Percentiles rank a stretch among this genome's conserved stretches.
These are phyloP conservation scores for Periophthalmus magnuspinnatus DNA, from an alignment of 2,797 vertebrate species.

Conservation along the genomic window DNA sequence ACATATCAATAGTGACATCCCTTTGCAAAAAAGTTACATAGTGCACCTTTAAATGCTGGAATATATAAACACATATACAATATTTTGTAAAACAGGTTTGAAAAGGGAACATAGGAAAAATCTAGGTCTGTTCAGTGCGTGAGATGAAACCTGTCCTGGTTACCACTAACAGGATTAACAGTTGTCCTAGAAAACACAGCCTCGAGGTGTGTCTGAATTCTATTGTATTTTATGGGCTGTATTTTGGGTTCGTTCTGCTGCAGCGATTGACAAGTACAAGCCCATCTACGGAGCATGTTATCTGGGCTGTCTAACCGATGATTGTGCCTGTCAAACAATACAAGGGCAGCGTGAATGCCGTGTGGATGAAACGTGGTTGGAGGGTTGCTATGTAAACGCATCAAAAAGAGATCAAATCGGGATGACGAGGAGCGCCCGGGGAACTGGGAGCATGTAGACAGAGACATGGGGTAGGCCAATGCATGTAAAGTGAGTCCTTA, in stretches of 20 bases:
- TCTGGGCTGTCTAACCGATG: constrained; percentile 37
- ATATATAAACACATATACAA: neutral
- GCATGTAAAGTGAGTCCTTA: constrained; percentile 6
- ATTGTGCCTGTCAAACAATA: constrained; percentile 35
- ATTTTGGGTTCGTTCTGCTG: neutral
- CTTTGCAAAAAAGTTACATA: too few relatives aligned
- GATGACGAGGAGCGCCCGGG: constrained; percentile 8
- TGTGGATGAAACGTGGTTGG: constrained; percentile 10
- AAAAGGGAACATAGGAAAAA: neutral
- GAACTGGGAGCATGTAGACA: neutral
- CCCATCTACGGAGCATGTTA: constrained; percentile 22
- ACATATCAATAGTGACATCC: too few relatives aligned
- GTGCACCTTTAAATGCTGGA: neutral
- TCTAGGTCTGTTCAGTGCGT: neutral
- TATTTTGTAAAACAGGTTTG: neutral
- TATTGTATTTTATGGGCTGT: neutral
- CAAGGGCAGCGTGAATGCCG: constrained; percentile 44
- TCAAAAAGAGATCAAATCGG: constrained; percentile 32
- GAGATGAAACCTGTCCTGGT: neutral
- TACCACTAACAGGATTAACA: constrained; percentile 5
- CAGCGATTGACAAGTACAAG: neutral
- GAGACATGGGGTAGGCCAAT: neutral
- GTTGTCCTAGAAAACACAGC: constrained; percentile 8
- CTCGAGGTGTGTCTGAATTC: neutral
- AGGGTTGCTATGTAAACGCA: constrained; percentile 30